Percentiles rank a stretch among this genome's conserved stretches.
Evolutionary conservation across 2,113 vertebrate genomes (phyloP).

Genomic region (Phaethornis superciliosus): DNA sequence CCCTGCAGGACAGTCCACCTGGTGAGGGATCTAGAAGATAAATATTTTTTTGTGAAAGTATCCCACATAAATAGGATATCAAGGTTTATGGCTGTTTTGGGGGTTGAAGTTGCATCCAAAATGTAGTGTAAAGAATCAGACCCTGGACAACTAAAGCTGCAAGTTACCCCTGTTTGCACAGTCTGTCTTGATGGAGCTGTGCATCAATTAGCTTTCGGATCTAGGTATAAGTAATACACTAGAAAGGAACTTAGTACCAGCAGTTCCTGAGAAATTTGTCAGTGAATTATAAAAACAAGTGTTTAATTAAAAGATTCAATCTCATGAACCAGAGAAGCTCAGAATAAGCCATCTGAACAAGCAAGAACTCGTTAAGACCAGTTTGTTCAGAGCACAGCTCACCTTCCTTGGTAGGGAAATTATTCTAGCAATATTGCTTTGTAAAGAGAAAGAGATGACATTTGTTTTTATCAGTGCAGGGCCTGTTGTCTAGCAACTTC

Average conservation of each 20-base stretch:
- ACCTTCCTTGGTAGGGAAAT: background rate
- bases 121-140: background rate
- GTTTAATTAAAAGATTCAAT: conserved; percentile 4
- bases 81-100: background rate
- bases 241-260: background rate
- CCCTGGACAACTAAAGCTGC: background rate
- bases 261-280: background rate
- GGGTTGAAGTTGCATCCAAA: background rate
- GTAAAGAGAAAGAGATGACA: background rate
- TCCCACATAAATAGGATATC: background rate
- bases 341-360: background rate
- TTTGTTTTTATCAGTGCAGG: background rate
- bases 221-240: background rate
- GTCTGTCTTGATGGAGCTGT: background rate
- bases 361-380: background rate
- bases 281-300: background rate
- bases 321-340: background rate
- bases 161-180: background rate
- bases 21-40: background rate
- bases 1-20: background rate
- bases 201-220: background rate
- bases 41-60: background rate
- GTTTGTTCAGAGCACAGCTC: background rate
- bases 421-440: background rate
- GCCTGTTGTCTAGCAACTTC: background rate